A percentile compares a stretch with the other conserved stretches of the same genome.
phyloP scores from a whole-genome alignment of 2,888 invertebrate genomes.

The Dolomedes plantarius region DNA sequence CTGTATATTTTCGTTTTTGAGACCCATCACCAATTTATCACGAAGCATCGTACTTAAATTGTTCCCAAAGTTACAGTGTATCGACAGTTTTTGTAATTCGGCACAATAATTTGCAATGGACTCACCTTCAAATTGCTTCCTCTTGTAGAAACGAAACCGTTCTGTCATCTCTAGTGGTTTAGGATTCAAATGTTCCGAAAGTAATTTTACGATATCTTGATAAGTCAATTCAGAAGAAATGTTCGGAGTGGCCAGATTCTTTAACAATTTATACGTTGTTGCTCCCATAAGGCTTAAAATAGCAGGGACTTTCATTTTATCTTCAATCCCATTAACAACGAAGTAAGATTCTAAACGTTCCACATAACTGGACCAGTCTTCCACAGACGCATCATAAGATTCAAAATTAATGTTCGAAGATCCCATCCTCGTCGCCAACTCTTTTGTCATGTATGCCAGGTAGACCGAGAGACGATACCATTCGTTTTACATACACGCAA shows the following conservation, averaged over 20 bases:
- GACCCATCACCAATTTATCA: conserved; percentile 55
- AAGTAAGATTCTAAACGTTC: conserved; percentile 50
- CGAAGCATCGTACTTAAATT: conserved; percentile 48
- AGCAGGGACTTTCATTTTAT: conserved; percentile 43
- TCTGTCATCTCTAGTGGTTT: conserved; percentile 53
- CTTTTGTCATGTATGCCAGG: conserved; percentile 45
- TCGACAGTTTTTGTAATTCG: conserved; percentile 49
- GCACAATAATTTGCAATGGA: conserved; percentile 45
- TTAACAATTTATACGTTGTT: conserved; percentile 48
- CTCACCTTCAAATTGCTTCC: conserved; percentile 54
- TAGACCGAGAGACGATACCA: conserved; percentile 9
- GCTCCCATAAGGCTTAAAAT: conserved; percentile 47
- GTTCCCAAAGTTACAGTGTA: conserved; percentile 50
- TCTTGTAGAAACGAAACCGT: conserved; percentile 57
- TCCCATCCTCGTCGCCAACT: conserved; percentile 44
- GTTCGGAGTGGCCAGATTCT: conserved; percentile 47
- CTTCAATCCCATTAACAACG: conserved; percentile 47
- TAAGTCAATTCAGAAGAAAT: conserved; percentile 44
- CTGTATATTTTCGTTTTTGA: conserved; percentile 48
- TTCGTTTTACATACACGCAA: conserved; percentile 11
- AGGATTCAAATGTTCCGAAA: conserved; percentile 48
- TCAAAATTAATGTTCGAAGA: conserved; percentile 47
- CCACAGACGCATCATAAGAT: conserved; percentile 40
- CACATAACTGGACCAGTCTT: conserved; percentile 46
- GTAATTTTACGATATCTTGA: conserved; percentile 48